Evolutionary conservation across 2,113 vertebrate species (phyloP).

Genomic region (Oenanthe oenanthe): DNA sequence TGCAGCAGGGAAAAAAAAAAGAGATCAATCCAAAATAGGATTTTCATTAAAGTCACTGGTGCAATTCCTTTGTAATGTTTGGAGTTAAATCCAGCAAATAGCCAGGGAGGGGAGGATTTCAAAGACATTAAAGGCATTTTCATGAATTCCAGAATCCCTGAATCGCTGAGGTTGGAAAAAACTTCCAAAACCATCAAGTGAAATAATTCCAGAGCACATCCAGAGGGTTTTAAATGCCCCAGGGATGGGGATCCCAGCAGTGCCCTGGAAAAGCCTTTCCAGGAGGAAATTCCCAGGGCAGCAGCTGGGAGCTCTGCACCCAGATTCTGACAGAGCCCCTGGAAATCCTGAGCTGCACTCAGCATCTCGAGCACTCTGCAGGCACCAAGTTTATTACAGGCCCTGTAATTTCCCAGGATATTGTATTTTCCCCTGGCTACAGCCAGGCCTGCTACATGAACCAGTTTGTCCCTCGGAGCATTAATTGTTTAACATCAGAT

Average conservation of each 20-base stretch:
- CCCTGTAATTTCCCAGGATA: not conserved
- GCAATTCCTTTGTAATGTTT: not conserved
- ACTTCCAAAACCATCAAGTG: not conserved
- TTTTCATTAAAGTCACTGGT: not conserved
- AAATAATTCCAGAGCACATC: not conserved
- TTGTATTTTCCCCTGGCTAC: not conserved
- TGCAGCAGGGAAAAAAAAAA: not conserved
- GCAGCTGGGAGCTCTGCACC: not conserved
- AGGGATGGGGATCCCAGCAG: too few relatives aligned
- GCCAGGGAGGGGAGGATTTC: not conserved
- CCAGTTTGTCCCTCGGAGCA: not conserved
- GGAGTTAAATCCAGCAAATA: not conserved
- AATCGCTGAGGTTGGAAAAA: not conserved
- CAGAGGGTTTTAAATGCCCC: not conserved
- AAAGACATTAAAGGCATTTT: not conserved
- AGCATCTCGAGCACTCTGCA: not conserved
- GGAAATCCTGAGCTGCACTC: fast-evolving
- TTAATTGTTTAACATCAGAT: constrained; percentile 7
- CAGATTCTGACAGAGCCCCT: fast-evolving
- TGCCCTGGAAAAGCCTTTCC: not conserved
- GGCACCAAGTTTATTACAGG: fast-evolving
- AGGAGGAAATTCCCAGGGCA: not conserved
- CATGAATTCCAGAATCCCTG: not conserved
- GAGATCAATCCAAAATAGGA: fast-evolving
- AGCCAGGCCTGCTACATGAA: not conserved